Conservation (phyloP, 2,888 invertebrate genomes). For the Abscondita cerata region DNA sequence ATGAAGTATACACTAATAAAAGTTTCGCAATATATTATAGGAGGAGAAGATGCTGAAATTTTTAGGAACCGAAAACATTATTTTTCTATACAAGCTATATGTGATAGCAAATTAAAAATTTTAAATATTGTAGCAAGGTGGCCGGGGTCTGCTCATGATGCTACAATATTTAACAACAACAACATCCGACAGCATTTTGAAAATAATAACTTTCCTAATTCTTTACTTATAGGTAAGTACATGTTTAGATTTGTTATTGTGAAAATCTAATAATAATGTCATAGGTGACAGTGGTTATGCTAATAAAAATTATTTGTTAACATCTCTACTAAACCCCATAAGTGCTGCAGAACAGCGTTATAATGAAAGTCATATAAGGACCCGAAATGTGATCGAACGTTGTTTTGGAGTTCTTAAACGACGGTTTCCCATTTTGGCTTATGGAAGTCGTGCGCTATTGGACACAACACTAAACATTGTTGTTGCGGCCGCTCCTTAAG, state of each 20-base stretch:
- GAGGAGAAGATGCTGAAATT: not conserved
- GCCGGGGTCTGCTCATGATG: not conserved
- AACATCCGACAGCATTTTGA: not conserved
- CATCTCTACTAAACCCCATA: too few species aligned
- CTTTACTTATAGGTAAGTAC: not conserved
- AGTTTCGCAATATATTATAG: conserved; percentile 1
- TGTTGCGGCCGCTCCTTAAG: not conserved
- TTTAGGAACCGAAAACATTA: not conserved
- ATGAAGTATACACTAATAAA: not conserved
- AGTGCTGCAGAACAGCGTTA: too few species aligned
- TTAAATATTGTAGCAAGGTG: not conserved
- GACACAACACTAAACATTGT: not conserved
- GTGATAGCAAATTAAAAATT: not conserved
- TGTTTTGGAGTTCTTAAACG: too few species aligned
- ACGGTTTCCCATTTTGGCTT: not conserved
- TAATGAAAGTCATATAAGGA: too few species aligned
- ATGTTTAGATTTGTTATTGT: not conserved
- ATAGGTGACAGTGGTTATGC: too few species aligned
- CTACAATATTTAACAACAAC: not conserved
- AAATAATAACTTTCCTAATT: not conserved
- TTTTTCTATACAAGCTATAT: not conserved
- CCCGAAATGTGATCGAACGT: too few species aligned
- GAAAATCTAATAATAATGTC: not conserved
- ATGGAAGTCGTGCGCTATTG: too few species aligned
- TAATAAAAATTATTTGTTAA: too few species aligned